Evolutionary conservation across 2,888 invertebrate genomes (phyloP), one percentile per base, ranked within the genome.

Genomic region (Tipula vernalis): DNA sequence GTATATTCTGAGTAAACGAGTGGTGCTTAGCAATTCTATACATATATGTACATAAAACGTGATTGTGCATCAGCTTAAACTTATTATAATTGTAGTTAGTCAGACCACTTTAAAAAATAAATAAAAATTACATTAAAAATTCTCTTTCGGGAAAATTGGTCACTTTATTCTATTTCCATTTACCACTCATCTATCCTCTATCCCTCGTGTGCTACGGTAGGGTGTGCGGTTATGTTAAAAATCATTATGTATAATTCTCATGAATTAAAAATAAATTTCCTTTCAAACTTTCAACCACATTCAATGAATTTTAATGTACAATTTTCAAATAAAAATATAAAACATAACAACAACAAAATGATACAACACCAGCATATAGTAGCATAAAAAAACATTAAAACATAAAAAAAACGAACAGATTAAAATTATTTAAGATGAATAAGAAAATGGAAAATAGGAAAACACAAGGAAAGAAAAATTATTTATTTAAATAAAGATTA

Each of bases 401-500:
- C n/a, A 51, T 4, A 15, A 51, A 51, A 51, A 51, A n/a, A 51
- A 15, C 15, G n/a, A 51, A 51, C 15, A 51, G 15, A 71, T 71
- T 71, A 71, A 71, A 71, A 71, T 28, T 71, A 28, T 71, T 28
- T 71, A 71, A 71, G 71, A 71, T 28, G 71, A 71, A 71, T 8
- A 71, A 12, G 28, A 71, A 71, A 71, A 28, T 71, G 71, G 71
- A 71, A 71, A 71, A 71, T 28, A 28, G 71, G 10, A 71, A 71
- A 71, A 51, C n/a, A 51, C 51, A 51, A 51, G 3, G 1, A 12
- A 71, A 71, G 28, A 13, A 28, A 71, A 71, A 71, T 71, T 71
- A 71, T 71, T 71, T 71, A 71, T 71, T 71, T 71, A 71, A 71
- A 71, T 71, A 71, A 71, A 71, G 71, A 71, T 71, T 71, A 71